phyloP scores from a whole-genome alignment of 2,888 invertebrate species.

The Andrena flavipes region DNA sequence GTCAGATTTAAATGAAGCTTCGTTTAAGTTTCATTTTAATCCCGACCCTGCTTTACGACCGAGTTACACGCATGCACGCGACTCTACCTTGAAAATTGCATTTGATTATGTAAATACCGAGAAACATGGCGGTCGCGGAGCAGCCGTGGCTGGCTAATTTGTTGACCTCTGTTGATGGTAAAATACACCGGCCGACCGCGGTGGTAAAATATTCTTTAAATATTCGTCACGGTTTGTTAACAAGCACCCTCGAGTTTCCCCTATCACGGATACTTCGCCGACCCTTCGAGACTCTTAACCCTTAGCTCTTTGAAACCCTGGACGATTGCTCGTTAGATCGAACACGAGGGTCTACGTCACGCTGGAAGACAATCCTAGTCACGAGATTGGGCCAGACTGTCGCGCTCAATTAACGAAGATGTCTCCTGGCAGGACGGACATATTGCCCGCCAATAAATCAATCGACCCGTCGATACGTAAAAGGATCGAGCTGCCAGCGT shows the following conservation, averaged over 20 bases:
- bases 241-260: too few species aligned
- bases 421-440: conserved; percentile 11
- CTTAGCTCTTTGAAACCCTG: too few species aligned
- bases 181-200: not conserved
- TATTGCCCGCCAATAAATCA: conserved; percentile 30
- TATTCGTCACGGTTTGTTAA: too few species aligned
- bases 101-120: conserved; percentile 23
- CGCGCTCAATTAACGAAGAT: conserved; percentile 36
- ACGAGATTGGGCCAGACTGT: conserved; percentile 17
- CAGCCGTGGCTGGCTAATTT: not conserved
- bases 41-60: not conserved
- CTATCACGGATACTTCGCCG: too few species aligned
- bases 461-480: not conserved
- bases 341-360: not conserved
- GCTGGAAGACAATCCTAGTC: conserved; percentile 18
- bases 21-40: not conserved
- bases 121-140: not conserved
- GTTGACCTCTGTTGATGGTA: conserved; percentile 5
- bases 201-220: too few species aligned
- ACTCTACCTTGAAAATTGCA: not conserved
- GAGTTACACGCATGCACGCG: not conserved
- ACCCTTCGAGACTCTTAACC: too few species aligned
- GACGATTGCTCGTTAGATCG: too few species aligned
- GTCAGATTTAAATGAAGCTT: not conserved
- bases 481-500: not conserved